Percentiles rank a stretch among this genome's conserved stretches.
Evolutionary conservation across 2,797 vertebrate species (phyloP).

Genomic region (Sebastes variabilis): DNA sequence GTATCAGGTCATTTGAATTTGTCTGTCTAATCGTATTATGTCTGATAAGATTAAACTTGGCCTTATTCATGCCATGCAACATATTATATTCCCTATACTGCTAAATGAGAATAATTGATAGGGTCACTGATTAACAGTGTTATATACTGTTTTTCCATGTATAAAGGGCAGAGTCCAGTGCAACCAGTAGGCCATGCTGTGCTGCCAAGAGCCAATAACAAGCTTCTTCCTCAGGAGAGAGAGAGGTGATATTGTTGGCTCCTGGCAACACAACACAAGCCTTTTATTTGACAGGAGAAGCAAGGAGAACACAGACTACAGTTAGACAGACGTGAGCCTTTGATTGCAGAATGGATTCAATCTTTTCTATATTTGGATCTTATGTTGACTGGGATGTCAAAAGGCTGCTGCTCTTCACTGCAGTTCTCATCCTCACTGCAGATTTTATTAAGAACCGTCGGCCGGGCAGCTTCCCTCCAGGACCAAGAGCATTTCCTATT

Average conservation of each 20-base stretch:
- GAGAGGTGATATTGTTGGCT: not conserved
- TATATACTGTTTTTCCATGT: fast-evolving
- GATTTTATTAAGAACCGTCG: conserved; percentile 56
- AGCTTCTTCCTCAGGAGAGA: not conserved
- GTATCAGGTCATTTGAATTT: too few species aligned
- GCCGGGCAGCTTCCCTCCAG: conserved; percentile 53
- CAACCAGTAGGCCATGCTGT: not conserved
- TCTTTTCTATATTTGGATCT: conserved; percentile 12
- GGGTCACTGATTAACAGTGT: not conserved
- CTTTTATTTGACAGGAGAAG: not conserved
- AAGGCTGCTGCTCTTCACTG: conserved; percentile 53
- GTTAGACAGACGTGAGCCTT: not conserved
- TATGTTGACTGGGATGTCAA: conserved; percentile 40
- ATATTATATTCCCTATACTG: too few species aligned
- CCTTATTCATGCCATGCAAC: not conserved
- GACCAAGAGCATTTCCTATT: conserved; percentile 60
- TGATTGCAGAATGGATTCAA: conserved; percentile 38
- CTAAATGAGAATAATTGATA: too few species aligned
- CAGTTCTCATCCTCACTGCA: conserved; percentile 49
- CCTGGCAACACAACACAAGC: too few species aligned
- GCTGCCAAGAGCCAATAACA: not conserved
- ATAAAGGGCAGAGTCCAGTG: not conserved
- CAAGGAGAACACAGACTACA: not conserved
- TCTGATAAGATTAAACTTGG: not conserved
- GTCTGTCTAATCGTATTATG: not conserved